Base-by-base conservation (phyloP, 2,888 invertebrate species). In the Panorpa germanica region DNA sequence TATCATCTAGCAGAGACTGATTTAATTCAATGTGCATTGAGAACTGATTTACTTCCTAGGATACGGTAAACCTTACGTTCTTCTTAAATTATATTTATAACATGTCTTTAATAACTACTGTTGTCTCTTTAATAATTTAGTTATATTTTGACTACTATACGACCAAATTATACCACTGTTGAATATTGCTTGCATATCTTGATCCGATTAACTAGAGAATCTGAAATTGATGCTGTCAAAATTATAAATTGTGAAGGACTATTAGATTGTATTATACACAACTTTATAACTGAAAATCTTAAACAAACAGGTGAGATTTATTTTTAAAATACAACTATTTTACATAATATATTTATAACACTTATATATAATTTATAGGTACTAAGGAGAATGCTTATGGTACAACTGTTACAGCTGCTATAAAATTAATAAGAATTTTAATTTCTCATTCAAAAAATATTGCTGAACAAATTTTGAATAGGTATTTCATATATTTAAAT, bases 1-100 rank as follows among this genome's bases (percentile, higher is more conserved):
- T 77, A 77, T 45, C 81, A 90, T 50, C 53, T 91, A 31, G 73
- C 80, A 6, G 82, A 85, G 57, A 64, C 73, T 17, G 86, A 91
- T 59, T 56, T 90, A 4, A 61, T 86, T 21, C 63, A 71, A 40
- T 74, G 76, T 36, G 54, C 77, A 15, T 44, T 75, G 11, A 61
- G 83, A 40, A 76, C 80, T 8, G 73, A 82, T 46, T 68, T 90
- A 37, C 50, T 86, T 14, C 65, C 71, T 36, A 65, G 90, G 37
- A 63, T 80, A 28, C 60, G 65, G 61, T 70, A 49, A 41, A 16
- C 8, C 22, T 4, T 13, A 15, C 1, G 11, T 8, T 18, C 22
- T 29, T 9, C 3, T 3, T 28, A 27, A n/a, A 22, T 13, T 13
- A 21, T 31, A 18, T 32, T 11, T 16, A 14, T 32, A 15, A 21